Conservation (phyloP, 2,888 invertebrate species). For the Lampropteryx suffumata region DNA sequence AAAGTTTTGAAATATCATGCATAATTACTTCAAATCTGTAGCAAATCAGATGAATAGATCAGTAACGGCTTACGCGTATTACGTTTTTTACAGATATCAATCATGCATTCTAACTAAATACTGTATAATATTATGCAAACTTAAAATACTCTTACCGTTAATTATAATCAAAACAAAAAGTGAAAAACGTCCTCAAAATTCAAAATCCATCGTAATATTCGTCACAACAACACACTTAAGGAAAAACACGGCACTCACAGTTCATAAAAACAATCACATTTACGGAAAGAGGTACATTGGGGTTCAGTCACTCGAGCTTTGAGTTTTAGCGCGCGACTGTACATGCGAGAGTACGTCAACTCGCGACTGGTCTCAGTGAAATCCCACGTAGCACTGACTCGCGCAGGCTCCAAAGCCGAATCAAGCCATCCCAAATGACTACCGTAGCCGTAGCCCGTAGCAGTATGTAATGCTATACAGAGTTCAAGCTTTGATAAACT, state of each 20-base stretch:
- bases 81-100: no score
- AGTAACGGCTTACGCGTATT: no score
- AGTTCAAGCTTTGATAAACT: not conserved
- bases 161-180: slow-evolving; percentile 1
- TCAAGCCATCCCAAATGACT: slow-evolving; percentile 52
- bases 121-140: not conserved
- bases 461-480: slow-evolving; percentile 3
- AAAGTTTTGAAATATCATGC: no score
- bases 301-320: slow-evolving; percentile 10
- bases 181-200: slow-evolving; percentile 13
- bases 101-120: not conserved
- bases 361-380: slow-evolving; percentile 43
- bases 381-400: slow-evolving; percentile 63
- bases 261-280: slow-evolving; percentile 51
- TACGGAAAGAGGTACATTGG: slow-evolving; percentile 16
- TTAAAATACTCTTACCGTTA: slow-evolving; percentile 6
- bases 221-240: slow-evolving; percentile 31
- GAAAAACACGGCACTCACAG: slow-evolving; percentile 51
- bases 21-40: no score
- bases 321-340: slow-evolving; percentile 18
- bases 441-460: slow-evolving; percentile 30
- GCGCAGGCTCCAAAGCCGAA: slow-evolving; percentile 75
- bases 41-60: no score
- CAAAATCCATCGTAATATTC: slow-evolving; percentile 11
- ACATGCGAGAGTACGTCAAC: slow-evolving; percentile 3